Evolutionary conservation across 2,888 invertebrate species (phyloP), one percentile per base, ranked within the genome.

Genomic region (Tetanocera ferruginea): DNA sequence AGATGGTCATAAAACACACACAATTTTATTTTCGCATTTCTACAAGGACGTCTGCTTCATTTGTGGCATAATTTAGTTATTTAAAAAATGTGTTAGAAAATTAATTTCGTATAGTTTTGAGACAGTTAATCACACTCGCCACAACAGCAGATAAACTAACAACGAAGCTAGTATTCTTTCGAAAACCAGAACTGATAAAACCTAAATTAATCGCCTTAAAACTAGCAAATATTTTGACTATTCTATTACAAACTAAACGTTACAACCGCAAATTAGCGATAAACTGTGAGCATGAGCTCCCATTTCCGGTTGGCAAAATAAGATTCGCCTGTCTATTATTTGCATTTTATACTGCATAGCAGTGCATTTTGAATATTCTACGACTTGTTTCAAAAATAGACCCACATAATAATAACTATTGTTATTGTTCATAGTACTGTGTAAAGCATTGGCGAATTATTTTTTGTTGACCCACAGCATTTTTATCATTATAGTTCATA

Each of bases 381-480:
- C 43, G 43, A 43, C 43, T 43, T 43, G 1, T 43, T 11, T 43
- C 43, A 14, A 11, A 43, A 43, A 43, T 19, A 66, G 51, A 69
- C 69, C 69, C 49, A 14, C 25, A 49, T 69, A 11, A 14, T 51
- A 51, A 69, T 69, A 5, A 64, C 43, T 2, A 43, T 43, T 43
- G 43, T 14, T 43, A 37, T 37, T 37, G 1, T 8, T 37, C 8
- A 8, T 37, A 37, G 9, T 6, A 37, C 1, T 37, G 4, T 37
- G 8, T 37, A 37, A 25, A 19, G 25, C 5, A 23, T 64, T 64
- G 28, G 31, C 64, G 28, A 64, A 64, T 17, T 34, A 17, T 31
- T 8, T 31, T 64, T 64, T 64, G 64, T 64, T 28, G 64, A 31
- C 64, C 62, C 64, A 31, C 34, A 64, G 64, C 28, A 64, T 34